Evolutionary conservation across 1,140 invertebrate species (phyloP), one percentile per base, ranked within the genome.

Genomic region (Neocloeon triangulifer): DNA sequence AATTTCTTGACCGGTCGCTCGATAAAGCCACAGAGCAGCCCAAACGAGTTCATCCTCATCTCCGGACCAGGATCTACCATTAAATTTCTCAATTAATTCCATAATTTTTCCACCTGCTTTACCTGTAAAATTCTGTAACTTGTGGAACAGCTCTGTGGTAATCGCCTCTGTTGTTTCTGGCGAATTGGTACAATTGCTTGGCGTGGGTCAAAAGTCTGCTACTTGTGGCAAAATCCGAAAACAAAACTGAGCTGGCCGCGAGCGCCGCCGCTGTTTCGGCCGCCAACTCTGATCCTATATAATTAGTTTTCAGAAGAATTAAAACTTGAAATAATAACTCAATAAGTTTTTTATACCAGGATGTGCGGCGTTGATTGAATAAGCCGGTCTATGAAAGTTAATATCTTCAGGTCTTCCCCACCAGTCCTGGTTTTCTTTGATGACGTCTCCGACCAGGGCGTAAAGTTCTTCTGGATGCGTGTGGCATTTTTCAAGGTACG

Each of bases 201-300:
- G 55, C 53, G 27, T 49, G 48, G 2, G 20, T 13, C 19, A 58
- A 37, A 2, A 49, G 37, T 6, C 34, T 38, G 1, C 32, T 32
- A 4, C 51, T 30, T 37, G 49, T 57, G 1, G 36, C 28, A 3
- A 44, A 20, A 33, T 55, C 45, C 30, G 39, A 35, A 12, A 55
- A 58, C 1, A 44, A 45, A 20, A 58, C 46, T 8, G 49, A 50
- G 14, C 48, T 49, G 6, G 50, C 50, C 5, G 56, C 53, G 31
- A 58, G 37, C 8, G 55, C 52, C 6, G 55, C 51, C 3, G 53
- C 53, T 16, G 52, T 53, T 40, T 58, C 54, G n/a, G 41, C 52
- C 7, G 49, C 52, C 10, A 58, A 37, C 36, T 59, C 56, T 35
- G 49, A 49, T 22, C 56, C 54, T 14, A 26, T 7, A 26, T 13